These are phyloP conservation scores for Centropus unirufus DNA, from an alignment of 2,113 vertebrate genomes.

Conservation along the genomic window DNA sequence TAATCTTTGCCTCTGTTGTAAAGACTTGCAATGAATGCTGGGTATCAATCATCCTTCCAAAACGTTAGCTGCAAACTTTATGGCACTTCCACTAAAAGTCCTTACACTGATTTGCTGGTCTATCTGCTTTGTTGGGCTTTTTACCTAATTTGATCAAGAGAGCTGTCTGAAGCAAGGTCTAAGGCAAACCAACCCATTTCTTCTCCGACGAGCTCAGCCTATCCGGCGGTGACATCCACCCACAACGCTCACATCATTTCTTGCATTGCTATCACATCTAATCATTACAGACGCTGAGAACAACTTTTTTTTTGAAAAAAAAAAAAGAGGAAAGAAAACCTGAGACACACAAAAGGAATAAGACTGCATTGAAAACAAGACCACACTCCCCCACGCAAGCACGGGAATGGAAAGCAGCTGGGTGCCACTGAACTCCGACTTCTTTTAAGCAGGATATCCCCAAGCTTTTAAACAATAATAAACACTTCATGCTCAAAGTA, in stretches of 20 bases:
- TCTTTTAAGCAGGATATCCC: constrained; percentile 1
- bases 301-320: background rate
- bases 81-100: background rate
- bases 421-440: background rate
- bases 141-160: background rate
- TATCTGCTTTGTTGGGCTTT: background rate
- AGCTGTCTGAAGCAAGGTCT: background rate
- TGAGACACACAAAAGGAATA: background rate
- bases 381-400: accelerated
- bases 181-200: background rate
- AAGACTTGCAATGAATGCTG: background rate
- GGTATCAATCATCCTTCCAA: background rate
- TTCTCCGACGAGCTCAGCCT: background rate
- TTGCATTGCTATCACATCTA: accelerated
- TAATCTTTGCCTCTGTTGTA: background rate
- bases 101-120: background rate
- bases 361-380: background rate
- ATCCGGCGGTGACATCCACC: background rate
- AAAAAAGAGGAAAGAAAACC: background rate
- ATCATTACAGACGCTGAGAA: background rate
- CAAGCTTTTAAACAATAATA: constrained; percentile 25
- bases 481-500: background rate
- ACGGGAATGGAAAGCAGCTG: background rate
- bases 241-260: background rate
- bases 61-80: constrained; percentile 33